Conservation (phyloP, 2,888 invertebrate genomes). For the Scaptomyza parva region DNA sequence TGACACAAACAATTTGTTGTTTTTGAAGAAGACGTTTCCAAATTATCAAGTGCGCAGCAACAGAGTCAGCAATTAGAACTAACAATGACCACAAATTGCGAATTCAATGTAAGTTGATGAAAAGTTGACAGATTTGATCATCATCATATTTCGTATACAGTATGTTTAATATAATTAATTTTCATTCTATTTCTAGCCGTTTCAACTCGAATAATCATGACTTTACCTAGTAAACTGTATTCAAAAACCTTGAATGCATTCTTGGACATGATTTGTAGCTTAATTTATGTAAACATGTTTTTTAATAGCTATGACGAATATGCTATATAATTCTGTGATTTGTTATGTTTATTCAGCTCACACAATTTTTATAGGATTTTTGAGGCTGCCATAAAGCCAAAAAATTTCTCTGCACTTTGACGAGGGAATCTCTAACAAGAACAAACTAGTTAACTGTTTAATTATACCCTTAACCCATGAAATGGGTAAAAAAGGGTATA, state of each 20-base stretch:
- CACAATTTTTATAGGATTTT: slow-evolving; percentile 29
- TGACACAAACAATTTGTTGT: slow-evolving; percentile 14
- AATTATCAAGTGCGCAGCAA: slow-evolving; percentile 11
- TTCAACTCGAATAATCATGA: too few relatives aligned
- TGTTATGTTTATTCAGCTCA: slow-evolving; percentile 39
- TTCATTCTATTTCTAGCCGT: background rate
- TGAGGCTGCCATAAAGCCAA: slow-evolving; percentile 51
- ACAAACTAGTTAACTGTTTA: slow-evolving; percentile 30
- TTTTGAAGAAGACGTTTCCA: background rate
- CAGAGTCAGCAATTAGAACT: slow-evolving; percentile 24
- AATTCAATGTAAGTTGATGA: too few relatives aligned
- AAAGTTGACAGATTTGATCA: too few relatives aligned
- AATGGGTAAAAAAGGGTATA: too few relatives aligned
- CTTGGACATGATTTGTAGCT: background rate
- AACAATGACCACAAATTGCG: slow-evolving; percentile 50
- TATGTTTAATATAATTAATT: background rate
- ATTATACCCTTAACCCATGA: too few relatives aligned
- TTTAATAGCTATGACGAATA: slow-evolving; percentile 20
- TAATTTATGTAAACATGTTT: background rate
- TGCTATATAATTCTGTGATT: slow-evolving; percentile 30
- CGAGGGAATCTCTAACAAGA: slow-evolving; percentile 35
- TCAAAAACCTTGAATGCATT: too few relatives aligned
- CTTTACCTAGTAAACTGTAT: too few relatives aligned
- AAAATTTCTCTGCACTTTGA: slow-evolving; percentile 54
- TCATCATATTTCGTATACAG: background rate